These are phyloP conservation scores for Bradypodion pumilum DNA, from an alignment of 2,797 vertebrate species.

Conservation along the genomic window DNA sequence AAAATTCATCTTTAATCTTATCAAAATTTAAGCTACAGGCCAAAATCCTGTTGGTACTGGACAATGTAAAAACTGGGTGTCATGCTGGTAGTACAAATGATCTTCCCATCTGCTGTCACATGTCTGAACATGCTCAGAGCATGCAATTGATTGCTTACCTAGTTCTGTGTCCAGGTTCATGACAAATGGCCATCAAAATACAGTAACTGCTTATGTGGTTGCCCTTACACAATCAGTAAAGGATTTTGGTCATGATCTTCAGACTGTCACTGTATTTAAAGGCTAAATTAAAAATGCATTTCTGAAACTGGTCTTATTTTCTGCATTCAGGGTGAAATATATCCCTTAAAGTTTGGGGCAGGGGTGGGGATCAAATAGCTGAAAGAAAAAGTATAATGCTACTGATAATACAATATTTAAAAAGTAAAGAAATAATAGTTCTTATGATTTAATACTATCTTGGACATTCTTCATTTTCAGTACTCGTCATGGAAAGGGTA, in stretches of 20 bases:
- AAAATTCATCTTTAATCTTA: conserved; percentile 22
- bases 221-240: too few species aligned
- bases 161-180: too few species aligned
- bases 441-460: not conserved
- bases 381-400: not conserved
- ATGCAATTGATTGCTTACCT: too few species aligned
- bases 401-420: not conserved
- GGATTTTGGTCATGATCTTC: conserved; percentile 19
- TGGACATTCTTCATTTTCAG: conserved; percentile 53
- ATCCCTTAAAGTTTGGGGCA: not conserved
- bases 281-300: not conserved
- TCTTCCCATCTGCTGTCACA: too few species aligned
- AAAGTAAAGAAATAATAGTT: not conserved
- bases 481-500: conserved; percentile 82
- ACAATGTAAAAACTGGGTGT: too few species aligned
- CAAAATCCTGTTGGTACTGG: too few species aligned
- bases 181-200: too few species aligned
- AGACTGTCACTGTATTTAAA: not conserved
- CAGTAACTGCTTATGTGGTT: too few species aligned
- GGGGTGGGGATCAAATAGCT: not conserved
- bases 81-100: too few species aligned
- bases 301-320: conserved; percentile 31
- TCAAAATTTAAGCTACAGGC: conserved; percentile 32
- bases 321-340: conserved; percentile 74
- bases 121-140: too few species aligned